These are phyloP conservation scores for Acanthurus lineatus DNA, from an alignment of 2,797 vertebrate genomes.

Conservation along the genomic window DNA sequence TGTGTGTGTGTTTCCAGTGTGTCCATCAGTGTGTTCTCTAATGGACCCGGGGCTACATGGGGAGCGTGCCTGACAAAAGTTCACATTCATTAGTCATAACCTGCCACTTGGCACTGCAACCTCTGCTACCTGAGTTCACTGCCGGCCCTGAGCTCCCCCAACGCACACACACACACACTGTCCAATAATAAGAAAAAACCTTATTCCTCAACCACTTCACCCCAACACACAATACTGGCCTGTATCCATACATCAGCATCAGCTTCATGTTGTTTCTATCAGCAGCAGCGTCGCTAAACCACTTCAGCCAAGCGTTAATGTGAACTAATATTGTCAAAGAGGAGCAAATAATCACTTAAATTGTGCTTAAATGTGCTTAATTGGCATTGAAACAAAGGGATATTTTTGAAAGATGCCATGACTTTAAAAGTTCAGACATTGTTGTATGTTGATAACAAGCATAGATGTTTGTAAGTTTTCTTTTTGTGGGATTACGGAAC, in stretches of 20 bases:
- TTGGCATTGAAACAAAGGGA: neutral
- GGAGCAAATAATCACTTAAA: neutral
- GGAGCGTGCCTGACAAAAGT: constrained; percentile 70
- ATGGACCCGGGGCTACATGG: constrained; percentile 59
- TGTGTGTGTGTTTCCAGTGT: constrained; percentile 11
- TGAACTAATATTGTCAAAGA: neutral
- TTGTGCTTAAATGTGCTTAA: no score
- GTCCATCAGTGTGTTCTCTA: constrained; percentile 49
- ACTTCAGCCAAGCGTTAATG: neutral
- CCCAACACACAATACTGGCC: constrained; percentile 1
- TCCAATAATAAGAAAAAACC: no score
- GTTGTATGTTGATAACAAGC: no score
- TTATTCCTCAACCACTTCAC: constrained; percentile 11
- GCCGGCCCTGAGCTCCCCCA: constrained; percentile 20
- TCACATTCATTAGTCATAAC: constrained; percentile 84
- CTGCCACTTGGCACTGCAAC: constrained; percentile 63
- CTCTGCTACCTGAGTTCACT: constrained; percentile 47
- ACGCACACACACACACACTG: no score
- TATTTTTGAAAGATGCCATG: neutral
- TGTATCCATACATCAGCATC: neutral
- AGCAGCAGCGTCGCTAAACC: neutral
- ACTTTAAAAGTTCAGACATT: neutral
- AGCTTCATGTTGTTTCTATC: neutral
- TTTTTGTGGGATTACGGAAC: no score
- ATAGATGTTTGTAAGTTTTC: no score